Evolutionary conservation across 2,797 vertebrate genomes (phyloP).

Genomic region (Sorex maritimensis): DNA sequence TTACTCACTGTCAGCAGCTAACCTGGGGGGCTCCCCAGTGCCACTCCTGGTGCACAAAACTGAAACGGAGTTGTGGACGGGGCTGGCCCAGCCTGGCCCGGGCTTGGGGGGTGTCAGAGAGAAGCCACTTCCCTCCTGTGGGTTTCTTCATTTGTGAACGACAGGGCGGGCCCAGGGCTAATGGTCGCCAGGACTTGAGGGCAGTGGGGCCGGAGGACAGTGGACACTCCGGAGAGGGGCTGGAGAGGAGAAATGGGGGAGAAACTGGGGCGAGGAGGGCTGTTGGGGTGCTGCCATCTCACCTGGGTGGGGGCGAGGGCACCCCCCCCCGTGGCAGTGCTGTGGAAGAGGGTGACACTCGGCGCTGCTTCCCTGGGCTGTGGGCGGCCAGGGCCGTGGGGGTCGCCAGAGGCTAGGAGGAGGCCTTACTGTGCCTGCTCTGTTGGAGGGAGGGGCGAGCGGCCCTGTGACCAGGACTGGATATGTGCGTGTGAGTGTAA

Average conservation of each 20-base stretch:
- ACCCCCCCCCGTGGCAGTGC: background rate
- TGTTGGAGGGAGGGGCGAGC: too few species aligned
- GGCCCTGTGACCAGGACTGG: too few species aligned
- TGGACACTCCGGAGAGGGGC: background rate
- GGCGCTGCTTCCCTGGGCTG: background rate
- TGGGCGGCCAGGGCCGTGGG: background rate
- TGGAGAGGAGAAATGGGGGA: background rate
- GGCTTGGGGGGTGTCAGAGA: background rate
- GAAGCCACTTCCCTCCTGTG: slow-evolving; percentile 81
- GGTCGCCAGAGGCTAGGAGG: too few species aligned
- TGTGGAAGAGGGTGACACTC: background rate
- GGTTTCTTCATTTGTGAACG: slow-evolving; percentile 68
- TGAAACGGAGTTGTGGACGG: background rate
- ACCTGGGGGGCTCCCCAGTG: background rate
- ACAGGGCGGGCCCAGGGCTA: background rate
- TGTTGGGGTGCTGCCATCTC: background rate
- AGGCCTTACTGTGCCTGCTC: too few species aligned
- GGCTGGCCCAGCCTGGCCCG: background rate
- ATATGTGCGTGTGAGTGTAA: too few species aligned
- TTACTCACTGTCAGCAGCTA: slow-evolving; percentile 53
- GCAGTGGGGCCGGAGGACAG: background rate
- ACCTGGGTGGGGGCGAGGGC: background rate
- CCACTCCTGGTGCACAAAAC: slow-evolving; percentile 29
- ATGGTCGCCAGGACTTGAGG: background rate
- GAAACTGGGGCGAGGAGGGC: background rate